A percentile compares a stretch with the other conserved stretches of the same genome.
phyloP scores from a whole-genome alignment of 2,888 invertebrate species.

The Caenorhabditis sp. region DNA sequence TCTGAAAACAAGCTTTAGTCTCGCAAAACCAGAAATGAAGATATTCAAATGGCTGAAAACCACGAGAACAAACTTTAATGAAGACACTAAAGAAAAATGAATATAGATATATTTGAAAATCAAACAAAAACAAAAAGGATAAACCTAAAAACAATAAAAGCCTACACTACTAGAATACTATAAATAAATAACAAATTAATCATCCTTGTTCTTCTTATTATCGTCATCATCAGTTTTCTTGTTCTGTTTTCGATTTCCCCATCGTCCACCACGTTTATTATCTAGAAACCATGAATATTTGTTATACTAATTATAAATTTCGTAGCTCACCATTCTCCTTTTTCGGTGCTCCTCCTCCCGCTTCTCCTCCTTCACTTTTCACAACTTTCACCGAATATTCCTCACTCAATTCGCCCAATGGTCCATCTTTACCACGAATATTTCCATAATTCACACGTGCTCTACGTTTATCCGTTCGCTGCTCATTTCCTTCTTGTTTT shows the following conservation, averaged over 20 bases:
- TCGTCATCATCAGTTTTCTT: constrained; percentile 8
- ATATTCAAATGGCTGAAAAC: too few species aligned
- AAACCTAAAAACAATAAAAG: constrained; percentile 10
- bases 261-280: constrained; percentile 19
- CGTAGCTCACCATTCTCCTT: not conserved
- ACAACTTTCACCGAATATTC: constrained; percentile 56
- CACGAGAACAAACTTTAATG: not conserved
- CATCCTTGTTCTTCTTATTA: constrained; percentile 12
- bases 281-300: not conserved
- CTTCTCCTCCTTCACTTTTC: constrained; percentile 25
- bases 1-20: not conserved
- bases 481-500: constrained; percentile 10
- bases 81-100: constrained; percentile 6
- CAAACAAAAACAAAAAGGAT: constrained; percentile 10
- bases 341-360: not conserved
- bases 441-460: constrained; percentile 41
- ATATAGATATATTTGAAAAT: constrained; percentile 1
- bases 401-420: constrained; percentile 49
- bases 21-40: too few species aligned
- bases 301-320: too few species aligned
- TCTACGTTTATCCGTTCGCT: constrained; percentile 13
- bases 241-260: constrained; percentile 21
- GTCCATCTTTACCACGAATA: constrained; percentile 43
- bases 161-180: constrained; percentile 14
- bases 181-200: constrained; percentile 5